phyloP scores from a whole-genome alignment of 2,113 vertebrate species.

The Vidua macroura region DNA sequence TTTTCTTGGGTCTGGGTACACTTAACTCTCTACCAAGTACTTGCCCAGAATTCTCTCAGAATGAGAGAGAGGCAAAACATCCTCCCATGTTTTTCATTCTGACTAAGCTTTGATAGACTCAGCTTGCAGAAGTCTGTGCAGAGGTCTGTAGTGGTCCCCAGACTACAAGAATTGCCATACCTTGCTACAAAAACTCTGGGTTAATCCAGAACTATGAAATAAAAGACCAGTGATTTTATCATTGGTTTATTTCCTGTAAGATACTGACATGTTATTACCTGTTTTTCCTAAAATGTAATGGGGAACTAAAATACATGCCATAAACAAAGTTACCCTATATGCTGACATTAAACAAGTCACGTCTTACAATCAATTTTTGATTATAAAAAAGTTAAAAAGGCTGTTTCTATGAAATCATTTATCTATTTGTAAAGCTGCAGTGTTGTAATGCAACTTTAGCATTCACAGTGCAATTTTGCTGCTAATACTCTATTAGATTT shows the following conservation, averaged over 20 bases:
- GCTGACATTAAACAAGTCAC: background rate
- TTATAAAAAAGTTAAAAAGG: background rate
- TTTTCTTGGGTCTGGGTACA: background rate
- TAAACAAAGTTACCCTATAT: background rate
- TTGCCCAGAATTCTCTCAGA: background rate
- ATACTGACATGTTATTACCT: background rate
- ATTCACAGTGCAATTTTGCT: background rate
- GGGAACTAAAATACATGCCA: background rate
- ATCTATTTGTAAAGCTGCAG: background rate
- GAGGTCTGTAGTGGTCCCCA: background rate
- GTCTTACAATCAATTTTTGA: background rate
- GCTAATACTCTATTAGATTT: background rate
- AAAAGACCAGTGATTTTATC: background rate
- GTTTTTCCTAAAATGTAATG: fast-evolving
- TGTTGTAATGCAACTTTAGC: background rate
- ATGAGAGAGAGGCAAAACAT: background rate
- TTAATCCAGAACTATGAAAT: background rate
- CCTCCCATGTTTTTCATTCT: background rate
- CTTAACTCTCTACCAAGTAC: background rate
- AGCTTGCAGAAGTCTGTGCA: background rate
- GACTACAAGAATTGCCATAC: background rate
- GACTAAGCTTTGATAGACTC: background rate
- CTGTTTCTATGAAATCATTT: background rate
- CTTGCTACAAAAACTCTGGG: background rate
- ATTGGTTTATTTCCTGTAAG: background rate